Evolutionary conservation across 2,888 invertebrate genomes (phyloP), one percentile per base, ranked within the genome.

Genomic region (Hirtodrosophila histrioides): DNA sequence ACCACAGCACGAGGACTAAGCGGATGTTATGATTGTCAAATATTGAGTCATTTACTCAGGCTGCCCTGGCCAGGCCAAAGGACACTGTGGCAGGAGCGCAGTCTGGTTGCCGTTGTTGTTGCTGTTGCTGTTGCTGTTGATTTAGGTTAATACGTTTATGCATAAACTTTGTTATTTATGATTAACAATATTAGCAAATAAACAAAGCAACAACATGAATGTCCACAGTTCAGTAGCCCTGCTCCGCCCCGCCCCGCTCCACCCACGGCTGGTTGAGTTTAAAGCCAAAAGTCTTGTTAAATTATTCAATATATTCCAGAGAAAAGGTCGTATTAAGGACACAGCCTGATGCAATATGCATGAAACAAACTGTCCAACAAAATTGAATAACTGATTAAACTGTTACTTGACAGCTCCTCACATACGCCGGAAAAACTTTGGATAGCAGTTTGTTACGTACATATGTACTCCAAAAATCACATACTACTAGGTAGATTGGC

Each of bases 331-430:
- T 49, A 49, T 60, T 57, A 69, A 75, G 78, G 76, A 54, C 78
- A 51, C 31, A 10, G 68, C 55, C 72, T 78, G 51, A 35, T 84
- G 54, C 63, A 83, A 83, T 76, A 83, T 83, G 78, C 73, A 83
- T 84, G 80, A 82, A 79, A 44, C 76, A 78, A 78, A 71, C 72
- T 84, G 85, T 84, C 78, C 74, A 82, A 84, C 82, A 69, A 84
- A 82, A 83, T 83, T 83, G 85, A 84, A 82, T 83, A 83, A 76
- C 78, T 83, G 85, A 82, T 80, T 82, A 82, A 83, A 84, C 75
- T 65, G 81, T 69, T 65, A 77, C 69, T 70, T 63, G 61, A 43
- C 55, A 64, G 24, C 41, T 39, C 23, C 44, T 17, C 17, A 17
- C 17, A 12, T 39, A 48, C 33, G 39, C 7, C 27, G 35, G 12